Percentiles rank a stretch among this genome's conserved stretches.
Evolutionary conservation across 2,888 invertebrate genomes (phyloP).

Genomic region (Xanthorhoe spadicearia): DNA sequence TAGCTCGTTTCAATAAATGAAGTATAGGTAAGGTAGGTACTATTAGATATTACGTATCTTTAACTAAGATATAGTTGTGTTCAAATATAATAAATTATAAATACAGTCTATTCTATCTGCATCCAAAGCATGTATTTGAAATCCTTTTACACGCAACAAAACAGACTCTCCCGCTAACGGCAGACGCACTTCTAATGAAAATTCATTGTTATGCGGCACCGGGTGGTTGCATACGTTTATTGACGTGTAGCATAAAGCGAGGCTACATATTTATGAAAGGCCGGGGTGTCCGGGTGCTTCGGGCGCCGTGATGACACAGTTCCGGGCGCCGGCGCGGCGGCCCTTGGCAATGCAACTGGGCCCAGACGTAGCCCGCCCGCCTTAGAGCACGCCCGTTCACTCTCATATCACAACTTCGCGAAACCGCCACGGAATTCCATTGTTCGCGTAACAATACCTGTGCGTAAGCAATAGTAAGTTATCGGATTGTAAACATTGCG

Average conservation of each 20-base stretch:
- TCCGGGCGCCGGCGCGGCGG: constrained; percentile 83
- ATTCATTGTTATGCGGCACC: constrained; percentile 18
- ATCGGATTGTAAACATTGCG: constrained; percentile 65
- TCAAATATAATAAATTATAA: no score
- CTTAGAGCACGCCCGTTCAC: constrained; percentile 65
- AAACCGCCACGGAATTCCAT: constrained; percentile 57
- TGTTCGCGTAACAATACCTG: constrained; percentile 70
- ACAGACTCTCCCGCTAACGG: not conserved
- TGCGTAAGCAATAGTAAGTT: constrained; percentile 66
- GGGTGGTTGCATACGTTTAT: constrained; percentile 24
- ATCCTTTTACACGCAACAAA: not conserved
- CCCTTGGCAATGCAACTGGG: constrained; percentile 65
- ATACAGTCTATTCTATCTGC: no score
- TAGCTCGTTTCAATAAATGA: no score
- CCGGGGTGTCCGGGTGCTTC: constrained; percentile 66
- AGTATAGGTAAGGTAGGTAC: no score
- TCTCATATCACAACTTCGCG: constrained; percentile 47
- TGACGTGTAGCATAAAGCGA: constrained; percentile 49
- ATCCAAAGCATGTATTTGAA: no score
- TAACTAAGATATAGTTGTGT: no score
- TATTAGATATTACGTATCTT: no score
- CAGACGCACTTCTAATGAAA: constrained; percentile 17
- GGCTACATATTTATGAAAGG: constrained; percentile 68
- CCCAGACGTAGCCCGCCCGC: constrained; percentile 81
- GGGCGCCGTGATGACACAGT: constrained; percentile 78